A percentile compares a stretch with the other conserved stretches of the same genome.
These are phyloP conservation scores for Sepiola atlantica DNA, from an alignment of 2,888 invertebrate genomes.

Conservation along the genomic window DNA sequence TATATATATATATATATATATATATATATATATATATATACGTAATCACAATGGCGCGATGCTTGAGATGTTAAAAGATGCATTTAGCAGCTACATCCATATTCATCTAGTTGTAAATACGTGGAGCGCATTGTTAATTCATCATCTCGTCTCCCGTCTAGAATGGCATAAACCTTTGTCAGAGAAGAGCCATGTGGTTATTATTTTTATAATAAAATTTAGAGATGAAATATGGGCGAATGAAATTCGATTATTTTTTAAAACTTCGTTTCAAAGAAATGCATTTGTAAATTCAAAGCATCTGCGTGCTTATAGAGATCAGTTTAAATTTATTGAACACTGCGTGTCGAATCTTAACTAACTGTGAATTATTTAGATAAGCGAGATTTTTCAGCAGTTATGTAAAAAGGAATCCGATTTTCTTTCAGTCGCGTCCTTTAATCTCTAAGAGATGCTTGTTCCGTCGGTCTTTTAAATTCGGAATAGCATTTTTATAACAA, in stretches of 20 bases:
- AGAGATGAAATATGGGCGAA: neutral
- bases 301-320: neutral
- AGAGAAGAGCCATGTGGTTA: neutral
- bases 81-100: neutral
- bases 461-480: too few relatives aligned
- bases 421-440: too few relatives aligned
- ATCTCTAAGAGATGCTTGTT: too few relatives aligned
- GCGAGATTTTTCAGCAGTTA: neutral
- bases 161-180: neutral
- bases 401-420: neutral
- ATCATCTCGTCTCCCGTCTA: neutral
- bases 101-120: neutral
- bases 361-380: neutral
- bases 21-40: too few relatives aligned
- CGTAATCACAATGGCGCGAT: too few relatives aligned
- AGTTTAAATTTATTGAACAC: neutral
- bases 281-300: neutral
- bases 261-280: neutral
- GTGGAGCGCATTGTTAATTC: neutral
- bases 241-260: neutral
- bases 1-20: too few relatives aligned
- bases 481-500: too few relatives aligned
- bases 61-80: too few relatives aligned
- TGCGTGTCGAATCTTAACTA: neutral
- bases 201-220: neutral